phyloP scores from a whole-genome alignment of 2,797 vertebrate species.

The Danio kyathit region DNA sequence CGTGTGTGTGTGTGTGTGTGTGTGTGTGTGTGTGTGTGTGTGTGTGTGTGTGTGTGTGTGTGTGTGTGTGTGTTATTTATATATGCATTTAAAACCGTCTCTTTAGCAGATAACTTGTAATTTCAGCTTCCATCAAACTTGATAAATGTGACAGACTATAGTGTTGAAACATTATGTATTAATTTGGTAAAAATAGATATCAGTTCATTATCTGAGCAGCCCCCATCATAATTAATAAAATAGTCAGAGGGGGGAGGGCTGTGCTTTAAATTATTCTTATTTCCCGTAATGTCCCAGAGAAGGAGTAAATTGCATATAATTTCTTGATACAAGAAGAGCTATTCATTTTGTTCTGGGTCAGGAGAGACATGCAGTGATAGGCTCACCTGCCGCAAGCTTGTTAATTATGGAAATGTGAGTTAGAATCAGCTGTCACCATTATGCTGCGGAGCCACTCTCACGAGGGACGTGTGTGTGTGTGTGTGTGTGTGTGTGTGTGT shows the following conservation, averaged over 20 bases:
- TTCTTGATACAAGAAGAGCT: slow-evolving; percentile 50
- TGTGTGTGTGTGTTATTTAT: too few relatives aligned
- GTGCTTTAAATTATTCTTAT: slow-evolving; percentile 67
- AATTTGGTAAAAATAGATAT: slow-evolving; percentile 83
- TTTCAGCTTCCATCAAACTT: slow-evolving; percentile 60
- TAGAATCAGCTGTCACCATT: slow-evolving; percentile 53
- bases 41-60: too few relatives aligned
- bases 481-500: slow-evolving; percentile 38
- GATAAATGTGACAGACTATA: slow-evolving; percentile 81
- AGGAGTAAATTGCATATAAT: slow-evolving; percentile 60
- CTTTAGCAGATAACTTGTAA: slow-evolving; percentile 75
- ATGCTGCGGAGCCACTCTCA: slow-evolving; percentile 7
- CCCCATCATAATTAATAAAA: slow-evolving; percentile 76
- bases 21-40: too few relatives aligned
- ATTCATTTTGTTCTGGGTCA: slow-evolving; percentile 55
- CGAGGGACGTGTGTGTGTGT: slow-evolving; percentile 35
- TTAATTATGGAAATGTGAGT: slow-evolving; percentile 61
- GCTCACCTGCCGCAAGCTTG: slow-evolving; percentile 56
- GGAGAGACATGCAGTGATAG: slow-evolving; percentile 42
- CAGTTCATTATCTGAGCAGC: slow-evolving; percentile 73
- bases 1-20: too few relatives aligned
- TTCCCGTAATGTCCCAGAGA: slow-evolving; percentile 63
- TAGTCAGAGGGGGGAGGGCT: slow-evolving; percentile 55
- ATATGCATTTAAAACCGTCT: slow-evolving; percentile 39
- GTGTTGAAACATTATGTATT: slow-evolving; percentile 78